These are phyloP conservation scores for Teleopsis dalmanni DNA, from an alignment of 1,140 invertebrate species.

Conservation along the genomic window DNA sequence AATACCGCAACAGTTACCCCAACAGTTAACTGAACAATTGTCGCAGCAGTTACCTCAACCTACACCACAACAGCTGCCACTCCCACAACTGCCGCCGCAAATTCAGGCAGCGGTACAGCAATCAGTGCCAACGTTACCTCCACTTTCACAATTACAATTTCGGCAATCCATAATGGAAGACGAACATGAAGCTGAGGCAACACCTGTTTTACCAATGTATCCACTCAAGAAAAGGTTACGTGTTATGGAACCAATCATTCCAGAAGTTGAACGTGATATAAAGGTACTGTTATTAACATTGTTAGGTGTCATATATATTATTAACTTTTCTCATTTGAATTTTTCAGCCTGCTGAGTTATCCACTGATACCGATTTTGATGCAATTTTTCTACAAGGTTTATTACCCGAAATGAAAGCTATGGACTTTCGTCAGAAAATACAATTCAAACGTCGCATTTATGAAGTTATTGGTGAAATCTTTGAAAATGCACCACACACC, in stretches of 20 bases:
- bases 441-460: constrained; percentile 35
- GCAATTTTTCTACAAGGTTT: constrained; percentile 32
- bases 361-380: constrained; percentile 22
- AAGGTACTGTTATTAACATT: background rate
- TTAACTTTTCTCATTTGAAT: background rate
- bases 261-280: constrained; percentile 3
- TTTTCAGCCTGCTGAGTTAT: constrained; percentile 3
- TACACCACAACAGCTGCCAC: background rate
- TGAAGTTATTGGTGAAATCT: constrained; percentile 30
- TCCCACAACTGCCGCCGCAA: background rate
- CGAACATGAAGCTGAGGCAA: background rate
- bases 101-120: too few species aligned
- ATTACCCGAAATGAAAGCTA: constrained; percentile 31
- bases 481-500: constrained; percentile 7
- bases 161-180: too few species aligned
- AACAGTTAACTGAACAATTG: background rate
- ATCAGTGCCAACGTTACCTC: background rate
- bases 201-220: background rate
- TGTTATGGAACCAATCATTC: background rate
- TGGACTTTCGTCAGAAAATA: constrained; percentile 34
- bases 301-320: background rate
- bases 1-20: background rate
- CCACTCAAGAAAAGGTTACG: constrained; percentile 2
- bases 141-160: too few species aligned
- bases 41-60: background rate